Evolutionary conservation across 1,140 invertebrate genomes (phyloP), one percentile per base, ranked within the genome.

Genomic region (Tetramorium alpestre): DNA sequence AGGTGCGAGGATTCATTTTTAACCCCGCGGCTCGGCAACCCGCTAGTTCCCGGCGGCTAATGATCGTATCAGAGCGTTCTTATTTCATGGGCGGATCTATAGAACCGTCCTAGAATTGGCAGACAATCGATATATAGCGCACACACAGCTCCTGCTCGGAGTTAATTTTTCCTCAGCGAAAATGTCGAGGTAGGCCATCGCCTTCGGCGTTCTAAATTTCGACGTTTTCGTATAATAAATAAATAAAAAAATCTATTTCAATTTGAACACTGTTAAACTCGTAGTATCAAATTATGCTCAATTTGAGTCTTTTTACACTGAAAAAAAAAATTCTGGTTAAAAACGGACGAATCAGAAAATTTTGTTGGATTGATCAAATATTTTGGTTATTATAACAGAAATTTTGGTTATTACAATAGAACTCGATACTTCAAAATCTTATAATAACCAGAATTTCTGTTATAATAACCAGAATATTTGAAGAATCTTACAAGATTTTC

Each of bases 1-100:
- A 84, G 54, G 80, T 84, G 80, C 69, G 69, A 84, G 80, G 41
- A 75, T 84, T 56, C 80, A 84, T 84, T 84, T 84, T 84, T 84
- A 84, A 84, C 69, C 69, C 18, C 18, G 69, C 41, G 11, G 56
- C 69, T 49, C 69, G 56, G 41, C 28, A 84, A 60, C 28, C 54
- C 54, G 41, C 49, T 38, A 75, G 69, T 47, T 41, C 44, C 80
- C 44, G 54, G 41, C 33, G 54, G 41, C 69, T 73, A 84, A 84
- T 84, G 80, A 47, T 84, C 80, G 80, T 84, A 84, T 84, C 80
- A 47, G 58, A 38, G 25, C 54, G 69, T 73, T 84, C 69, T 62
- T 84, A 73, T 73, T 84, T 60, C 56, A 47, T 22, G 41, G 69
- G 18, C 41, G 69, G 70, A 75, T 84, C 80, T 84, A 84, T 75